These are phyloP conservation scores for Lipotes vexillifer DNA, from an alignment of 2,113 vertebrate genomes.

Conservation along the genomic window DNA sequence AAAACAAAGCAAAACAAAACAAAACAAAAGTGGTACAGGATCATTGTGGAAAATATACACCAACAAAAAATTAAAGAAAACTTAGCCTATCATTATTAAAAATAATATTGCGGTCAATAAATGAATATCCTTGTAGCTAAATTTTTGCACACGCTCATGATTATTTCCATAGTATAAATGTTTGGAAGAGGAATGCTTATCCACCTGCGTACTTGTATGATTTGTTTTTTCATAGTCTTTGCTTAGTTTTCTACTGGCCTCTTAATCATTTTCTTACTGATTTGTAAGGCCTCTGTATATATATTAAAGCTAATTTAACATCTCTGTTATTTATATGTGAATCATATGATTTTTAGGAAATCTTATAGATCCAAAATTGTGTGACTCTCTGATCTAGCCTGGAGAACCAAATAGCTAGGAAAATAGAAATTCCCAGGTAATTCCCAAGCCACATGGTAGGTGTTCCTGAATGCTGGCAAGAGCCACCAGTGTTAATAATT, in stretches of 20 bases:
- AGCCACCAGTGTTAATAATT: neutral
- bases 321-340: neutral
- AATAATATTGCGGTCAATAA: constrained; percentile 18
- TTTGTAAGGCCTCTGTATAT: neutral
- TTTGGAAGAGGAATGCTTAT: neutral
- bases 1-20: too few species aligned
- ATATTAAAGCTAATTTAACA: neutral
- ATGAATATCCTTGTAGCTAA: neutral
- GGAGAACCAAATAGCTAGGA: neutral
- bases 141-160: neutral
- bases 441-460: neutral
- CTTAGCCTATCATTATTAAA: constrained; percentile 11
- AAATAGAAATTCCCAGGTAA: constrained; percentile 15
- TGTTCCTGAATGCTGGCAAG: neutral
- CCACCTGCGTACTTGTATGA: neutral
- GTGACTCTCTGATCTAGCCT: neutral
- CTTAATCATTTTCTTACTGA: neutral
- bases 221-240: neutral
- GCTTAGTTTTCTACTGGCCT: neutral
- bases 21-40: neutral
- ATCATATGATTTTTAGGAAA: constrained; percentile 10
- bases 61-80: neutral
- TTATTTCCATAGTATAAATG: too few species aligned
- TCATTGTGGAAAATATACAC: neutral
- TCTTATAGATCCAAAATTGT: neutral